A percentile compares a stretch with the other conserved stretches of the same genome.
These are phyloP conservation scores for Heliconius nattereri DNA, from an alignment of 1,140 invertebrate species.

Conservation along the genomic window DNA sequence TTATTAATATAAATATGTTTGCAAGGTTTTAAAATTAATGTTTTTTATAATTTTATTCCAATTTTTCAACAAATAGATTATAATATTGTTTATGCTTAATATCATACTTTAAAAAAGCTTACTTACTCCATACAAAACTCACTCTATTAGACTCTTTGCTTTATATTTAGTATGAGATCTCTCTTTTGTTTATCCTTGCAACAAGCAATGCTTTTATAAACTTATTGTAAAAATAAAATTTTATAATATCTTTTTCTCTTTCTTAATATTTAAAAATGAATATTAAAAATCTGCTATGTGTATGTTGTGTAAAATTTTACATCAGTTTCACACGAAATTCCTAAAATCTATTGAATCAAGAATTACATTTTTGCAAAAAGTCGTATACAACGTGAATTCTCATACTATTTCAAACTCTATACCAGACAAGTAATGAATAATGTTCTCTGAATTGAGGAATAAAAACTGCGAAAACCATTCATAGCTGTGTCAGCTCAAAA, in stretches of 20 bases:
- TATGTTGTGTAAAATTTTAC: background rate
- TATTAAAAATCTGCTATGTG: background rate
- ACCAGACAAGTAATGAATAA: constrained; percentile 36
- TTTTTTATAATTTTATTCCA: too few species aligned
- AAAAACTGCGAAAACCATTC: constrained; percentile 49
- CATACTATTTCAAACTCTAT: constrained; percentile 46
- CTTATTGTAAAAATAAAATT: too few species aligned
- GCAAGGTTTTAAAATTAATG: background rate
- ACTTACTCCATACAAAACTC: too few species aligned
- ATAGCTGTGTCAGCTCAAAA: constrained; percentile 64
- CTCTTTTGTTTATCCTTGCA: too few species aligned
- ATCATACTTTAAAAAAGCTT: too few species aligned
- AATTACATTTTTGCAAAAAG: constrained; percentile 46
- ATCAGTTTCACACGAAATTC: constrained; percentile 72
- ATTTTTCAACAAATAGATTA: too few species aligned
- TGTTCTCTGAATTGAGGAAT: constrained; percentile 38
- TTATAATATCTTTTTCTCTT: too few species aligned
- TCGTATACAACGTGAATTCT: constrained; percentile 33
- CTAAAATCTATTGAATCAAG: constrained; percentile 62
- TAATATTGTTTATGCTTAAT: too few species aligned
- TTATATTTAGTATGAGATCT: background rate
- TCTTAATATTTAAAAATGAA: background rate
- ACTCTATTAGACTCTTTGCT: background rate
- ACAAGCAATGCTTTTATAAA: too few species aligned
- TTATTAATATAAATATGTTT: background rate